Conservation (phyloP, 2,888 invertebrate species). For the Cacoxenus indagator region DNA sequence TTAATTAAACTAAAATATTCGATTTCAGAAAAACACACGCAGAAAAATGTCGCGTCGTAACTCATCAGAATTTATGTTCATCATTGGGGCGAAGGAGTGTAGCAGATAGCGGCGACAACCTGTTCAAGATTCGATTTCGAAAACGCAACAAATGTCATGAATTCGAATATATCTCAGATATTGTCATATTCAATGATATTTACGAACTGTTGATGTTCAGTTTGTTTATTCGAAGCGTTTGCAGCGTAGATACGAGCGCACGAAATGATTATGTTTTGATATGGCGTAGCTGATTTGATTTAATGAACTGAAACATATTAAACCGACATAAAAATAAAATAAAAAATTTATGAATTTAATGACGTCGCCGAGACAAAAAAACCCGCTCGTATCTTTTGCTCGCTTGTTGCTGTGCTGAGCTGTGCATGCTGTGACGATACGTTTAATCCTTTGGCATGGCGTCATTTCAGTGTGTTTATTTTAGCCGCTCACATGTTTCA, state of each 20-base stretch:
- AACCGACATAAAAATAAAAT: slow-evolving; percentile 18
- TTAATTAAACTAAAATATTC: slow-evolving; percentile 15
- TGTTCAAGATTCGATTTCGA: not conserved
- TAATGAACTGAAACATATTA: slow-evolving; percentile 23
- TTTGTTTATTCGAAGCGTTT: not conserved
- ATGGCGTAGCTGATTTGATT: not conserved
- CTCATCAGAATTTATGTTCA: slow-evolving; percentile 10
- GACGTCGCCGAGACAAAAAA: not conserved
- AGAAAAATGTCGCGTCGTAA: not conserved
- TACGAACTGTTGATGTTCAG: slow-evolving; percentile 11
- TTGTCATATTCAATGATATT: slow-evolving; percentile 16
- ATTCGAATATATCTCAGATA: not conserved
- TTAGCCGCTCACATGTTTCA: not conserved
- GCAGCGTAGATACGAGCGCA: not conserved
- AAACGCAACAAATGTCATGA: slow-evolving; percentile 10
- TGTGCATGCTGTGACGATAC: not conserved
- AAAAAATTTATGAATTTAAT: slow-evolving; percentile 10
- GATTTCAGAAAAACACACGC: not conserved
- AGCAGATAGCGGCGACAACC: not conserved
- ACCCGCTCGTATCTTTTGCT: too few species aligned
- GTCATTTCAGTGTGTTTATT: not conserved
- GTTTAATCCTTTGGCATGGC: not conserved
- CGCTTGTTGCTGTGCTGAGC: not conserved
- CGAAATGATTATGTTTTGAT: slow-evolving; percentile 11
- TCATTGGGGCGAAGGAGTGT: not conserved